Conservation (phyloP, 2,113 vertebrate genomes). For the Brachyhypopomus occidentalis region DNA sequence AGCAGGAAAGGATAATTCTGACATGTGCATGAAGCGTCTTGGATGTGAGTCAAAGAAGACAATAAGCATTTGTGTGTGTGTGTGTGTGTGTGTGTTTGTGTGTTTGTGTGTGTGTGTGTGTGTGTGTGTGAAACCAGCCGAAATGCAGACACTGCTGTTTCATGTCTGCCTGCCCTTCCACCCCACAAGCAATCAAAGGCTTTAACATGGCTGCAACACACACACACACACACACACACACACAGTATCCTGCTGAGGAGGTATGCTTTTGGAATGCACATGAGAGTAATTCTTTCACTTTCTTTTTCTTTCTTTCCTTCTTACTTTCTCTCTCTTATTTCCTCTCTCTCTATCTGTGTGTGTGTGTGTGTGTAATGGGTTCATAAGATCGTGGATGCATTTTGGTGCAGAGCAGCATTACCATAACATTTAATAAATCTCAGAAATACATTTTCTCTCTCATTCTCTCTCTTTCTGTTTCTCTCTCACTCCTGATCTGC, state of each 20-base stretch:
- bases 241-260: slow-evolving; percentile 13
- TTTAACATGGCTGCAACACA: not conserved
- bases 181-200: slow-evolving; percentile 18
- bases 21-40: too few relatives aligned
- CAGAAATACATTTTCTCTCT: not conserved
- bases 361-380: too few relatives aligned
- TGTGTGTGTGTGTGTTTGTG: not conserved
- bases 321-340: not conserved
- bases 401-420: not conserved
- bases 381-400: too few relatives aligned
- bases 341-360: not conserved
- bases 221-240: slow-evolving; percentile 4
- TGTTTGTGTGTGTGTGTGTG: slow-evolving; percentile 13
- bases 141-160: slow-evolving; percentile 22
- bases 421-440: not conserved
- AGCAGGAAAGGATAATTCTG: too few relatives aligned
- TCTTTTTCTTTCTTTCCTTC: not conserved
- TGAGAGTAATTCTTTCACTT: not conserved
- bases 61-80: too few relatives aligned
- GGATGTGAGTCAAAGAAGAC: too few relatives aligned
- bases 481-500: not conserved
- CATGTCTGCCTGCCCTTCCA: slow-evolving; percentile 39
- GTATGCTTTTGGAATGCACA: not conserved
- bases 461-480: not conserved
- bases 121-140: not conserved